Conservation (phyloP, 2,888 invertebrate species). For the Lasioglossum morio region DNA sequence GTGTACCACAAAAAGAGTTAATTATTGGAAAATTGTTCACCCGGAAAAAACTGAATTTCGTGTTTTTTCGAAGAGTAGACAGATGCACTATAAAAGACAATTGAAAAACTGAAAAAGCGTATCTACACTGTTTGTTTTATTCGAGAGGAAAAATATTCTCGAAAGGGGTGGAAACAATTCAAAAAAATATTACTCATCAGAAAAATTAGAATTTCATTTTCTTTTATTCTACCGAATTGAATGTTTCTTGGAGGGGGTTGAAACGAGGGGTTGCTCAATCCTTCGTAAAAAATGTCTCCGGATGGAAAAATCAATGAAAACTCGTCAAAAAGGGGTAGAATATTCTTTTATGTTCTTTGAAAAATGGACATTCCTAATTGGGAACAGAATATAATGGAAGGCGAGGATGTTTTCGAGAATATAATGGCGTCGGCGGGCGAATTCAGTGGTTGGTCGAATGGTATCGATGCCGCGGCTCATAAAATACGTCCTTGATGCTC, state of each 20-base stretch:
- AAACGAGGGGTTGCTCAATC: background rate
- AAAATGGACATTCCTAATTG: background rate
- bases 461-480: slow-evolving; percentile 32
- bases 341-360: background rate
- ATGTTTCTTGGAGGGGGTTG: background rate
- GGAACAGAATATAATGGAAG: background rate
- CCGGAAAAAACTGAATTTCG: background rate
- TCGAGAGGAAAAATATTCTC: background rate
- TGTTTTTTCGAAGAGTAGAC: background rate
- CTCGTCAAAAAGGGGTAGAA: background rate
- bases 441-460: slow-evolving; percentile 2
- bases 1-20: background rate
- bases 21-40: background rate
- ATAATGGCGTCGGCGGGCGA: background rate
- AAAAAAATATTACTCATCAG: no score
- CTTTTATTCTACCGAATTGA: background rate
- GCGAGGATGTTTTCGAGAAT: background rate
- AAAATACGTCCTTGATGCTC: slow-evolving; percentile 34
- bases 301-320: background rate
- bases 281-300: background rate
- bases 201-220: background rate
- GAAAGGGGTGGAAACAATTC: background rate
- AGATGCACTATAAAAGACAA: background rate
- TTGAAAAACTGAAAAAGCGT: background rate
- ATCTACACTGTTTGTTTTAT: background rate